Conservation (phyloP, 23 tunicate genomes). For the Styela clava region DNA sequence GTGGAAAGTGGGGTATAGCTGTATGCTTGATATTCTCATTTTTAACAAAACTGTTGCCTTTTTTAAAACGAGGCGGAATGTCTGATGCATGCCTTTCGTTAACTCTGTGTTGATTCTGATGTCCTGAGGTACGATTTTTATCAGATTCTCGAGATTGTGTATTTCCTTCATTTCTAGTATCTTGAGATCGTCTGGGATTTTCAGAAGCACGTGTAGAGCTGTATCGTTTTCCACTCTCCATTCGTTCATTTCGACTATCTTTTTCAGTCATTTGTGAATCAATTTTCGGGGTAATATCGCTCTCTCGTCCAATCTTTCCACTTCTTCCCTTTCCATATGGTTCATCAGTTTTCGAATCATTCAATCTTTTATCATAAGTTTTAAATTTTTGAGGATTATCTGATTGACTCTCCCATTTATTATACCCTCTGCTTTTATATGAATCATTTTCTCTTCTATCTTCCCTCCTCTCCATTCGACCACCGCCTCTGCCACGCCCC, state of each 20-base stretch:
- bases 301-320: not conserved
- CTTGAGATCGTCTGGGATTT: not conserved
- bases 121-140: not conserved
- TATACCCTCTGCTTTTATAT: not conserved
- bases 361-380: no score
- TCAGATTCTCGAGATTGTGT: not conserved
- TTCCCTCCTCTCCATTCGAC: not conserved
- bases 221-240: not conserved
- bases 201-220: not conserved
- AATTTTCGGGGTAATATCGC: not conserved
- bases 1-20: not conserved
- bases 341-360: no score
- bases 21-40: not conserved
- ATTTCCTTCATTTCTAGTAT: not conserved
- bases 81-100: not conserved
- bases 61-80: not conserved
- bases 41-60: not conserved
- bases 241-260: not conserved
- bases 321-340: not conserved
- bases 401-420: not conserved
- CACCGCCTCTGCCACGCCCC: not conserved
- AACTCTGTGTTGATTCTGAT: not conserved
- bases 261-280: not conserved
- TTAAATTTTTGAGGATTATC: no score
- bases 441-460: not conserved